A percentile compares a stretch with the other conserved stretches of the same genome.
These are phyloP conservation scores for Eulithis testata DNA, from an alignment of 2,888 invertebrate genomes.

Conservation along the genomic window DNA sequence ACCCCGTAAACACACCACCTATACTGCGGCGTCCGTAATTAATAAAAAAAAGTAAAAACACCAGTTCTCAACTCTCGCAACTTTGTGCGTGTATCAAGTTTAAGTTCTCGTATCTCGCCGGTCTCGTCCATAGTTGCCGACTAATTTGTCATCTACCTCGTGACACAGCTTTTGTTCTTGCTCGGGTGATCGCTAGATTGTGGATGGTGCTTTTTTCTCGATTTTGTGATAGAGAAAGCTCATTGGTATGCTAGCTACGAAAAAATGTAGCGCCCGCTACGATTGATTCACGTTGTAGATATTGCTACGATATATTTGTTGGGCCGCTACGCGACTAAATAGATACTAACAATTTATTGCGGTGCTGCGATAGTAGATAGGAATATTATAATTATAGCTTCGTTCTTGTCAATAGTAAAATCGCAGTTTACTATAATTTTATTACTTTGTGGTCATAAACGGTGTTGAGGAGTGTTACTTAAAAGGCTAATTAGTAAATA, in stretches of 20 bases:
- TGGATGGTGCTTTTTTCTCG: constrained; percentile 19
- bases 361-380: neutral
- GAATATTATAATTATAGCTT: constrained; percentile 8
- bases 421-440: neutral
- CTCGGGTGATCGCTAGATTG: neutral
- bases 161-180: constrained; percentile 23
- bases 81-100: constrained; percentile 56
- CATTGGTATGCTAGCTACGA: constrained; percentile 58
- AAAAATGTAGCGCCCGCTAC: constrained; percentile 57
- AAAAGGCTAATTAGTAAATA: neutral
- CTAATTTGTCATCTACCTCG: constrained; percentile 51
- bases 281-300: constrained; percentile 46
- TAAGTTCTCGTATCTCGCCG: constrained; percentile 59
- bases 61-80: constrained; percentile 47
- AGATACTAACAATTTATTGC: neutral
- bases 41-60: constrained; percentile 41
- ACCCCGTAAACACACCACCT: constrained; percentile 68
- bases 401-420: neutral
- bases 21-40: constrained; percentile 62
- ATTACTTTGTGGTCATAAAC: constrained; percentile 16
- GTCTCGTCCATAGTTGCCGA: constrained; percentile 58
- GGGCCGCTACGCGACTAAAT: neutral
- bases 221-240: constrained; percentile 25
- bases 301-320: constrained; percentile 46
- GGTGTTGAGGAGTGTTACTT: constrained; percentile 6